Evolutionary conservation across 2,113 vertebrate species (phyloP).

Genomic region (Numenius arquata): DNA sequence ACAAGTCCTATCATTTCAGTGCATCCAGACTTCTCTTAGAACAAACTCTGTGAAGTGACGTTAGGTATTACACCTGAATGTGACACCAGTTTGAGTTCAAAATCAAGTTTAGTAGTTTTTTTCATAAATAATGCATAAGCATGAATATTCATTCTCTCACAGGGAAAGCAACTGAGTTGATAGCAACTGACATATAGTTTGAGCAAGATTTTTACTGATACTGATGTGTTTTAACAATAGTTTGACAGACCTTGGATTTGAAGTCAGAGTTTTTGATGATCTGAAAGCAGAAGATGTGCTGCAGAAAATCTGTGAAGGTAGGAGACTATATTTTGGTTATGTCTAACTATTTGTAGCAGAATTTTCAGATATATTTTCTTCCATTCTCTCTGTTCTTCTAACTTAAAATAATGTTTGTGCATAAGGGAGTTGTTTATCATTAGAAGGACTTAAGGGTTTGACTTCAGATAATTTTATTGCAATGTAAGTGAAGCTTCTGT

Average conservation of each 20-base stretch:
- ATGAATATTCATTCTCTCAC: neutral
- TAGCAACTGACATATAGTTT: neutral
- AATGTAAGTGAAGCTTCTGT: neutral
- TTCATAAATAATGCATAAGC: neutral
- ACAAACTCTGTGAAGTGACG: neutral
- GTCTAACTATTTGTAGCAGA: neutral
- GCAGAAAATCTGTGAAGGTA: conserved; percentile 80
- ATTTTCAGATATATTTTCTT: neutral
- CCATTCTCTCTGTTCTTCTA: neutral
- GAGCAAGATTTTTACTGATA: neutral
- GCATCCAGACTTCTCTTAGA: neutral
- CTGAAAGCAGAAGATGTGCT: conserved; percentile 74
- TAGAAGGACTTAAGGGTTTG: neutral
- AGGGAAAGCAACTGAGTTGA: neutral
- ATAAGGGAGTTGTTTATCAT: neutral
- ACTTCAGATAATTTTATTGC: neutral
- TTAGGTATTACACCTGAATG: neutral
- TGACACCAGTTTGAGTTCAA: neutral
- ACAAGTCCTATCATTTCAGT: neutral
- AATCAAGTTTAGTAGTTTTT: neutral
- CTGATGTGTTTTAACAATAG: conserved; percentile 37
- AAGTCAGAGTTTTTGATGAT: conserved; percentile 81
- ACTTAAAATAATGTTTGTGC: neutral
- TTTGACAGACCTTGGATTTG: conserved; percentile 82
- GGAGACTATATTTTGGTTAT: neutral